Base-by-base conservation (phyloP, 2,888 invertebrate species). In the Dynastes maya region DNA sequence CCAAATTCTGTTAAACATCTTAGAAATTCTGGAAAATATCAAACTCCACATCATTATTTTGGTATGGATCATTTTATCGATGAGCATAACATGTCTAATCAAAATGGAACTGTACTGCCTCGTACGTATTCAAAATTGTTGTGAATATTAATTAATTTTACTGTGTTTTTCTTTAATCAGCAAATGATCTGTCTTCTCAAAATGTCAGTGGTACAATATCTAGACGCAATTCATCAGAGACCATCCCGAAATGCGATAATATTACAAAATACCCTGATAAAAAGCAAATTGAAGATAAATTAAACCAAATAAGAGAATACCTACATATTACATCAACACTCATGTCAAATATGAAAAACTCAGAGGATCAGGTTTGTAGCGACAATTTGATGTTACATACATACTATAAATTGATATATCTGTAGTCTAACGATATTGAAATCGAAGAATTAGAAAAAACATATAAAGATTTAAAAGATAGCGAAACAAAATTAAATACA, bases 231-330 rank as follows among this genome's bases (percentile, higher is more conserved):
- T 88, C 88, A 22, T 83, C 85, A 13, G 85, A 86, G 51, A 86
- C 87, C 5, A 84, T 86, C 40, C 85, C 87, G 22, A 88, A 88
- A 83, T 88, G 88, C 84, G 89, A 89, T 81, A 89, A 89, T 83
- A 85, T 88, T 58, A 85, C 86, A 40, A 89, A 89, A 84, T 92
- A 91, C 88, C 93, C 93, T 5, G 93, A 94, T 82, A 91, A 93
- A 72, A 91, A 91, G 29, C 92, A 94, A 75, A 93, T 95, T 58
- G 93, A 94, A 84, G 91, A 92, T 49, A 91, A 94, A 68, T 89
- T 95, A 22, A 92, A 92, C 79, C 94, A 94, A 88, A 94, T 95
- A 81, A 89, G 93, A 70, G 94, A 94, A 85, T 94, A 94, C 85
- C 93, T 94, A 80, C 90, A 92, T 84, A 92, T 94, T 53, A 94